phyloP scores from a whole-genome alignment of 2,113 vertebrate species.

The Crotalus tigris region DNA sequence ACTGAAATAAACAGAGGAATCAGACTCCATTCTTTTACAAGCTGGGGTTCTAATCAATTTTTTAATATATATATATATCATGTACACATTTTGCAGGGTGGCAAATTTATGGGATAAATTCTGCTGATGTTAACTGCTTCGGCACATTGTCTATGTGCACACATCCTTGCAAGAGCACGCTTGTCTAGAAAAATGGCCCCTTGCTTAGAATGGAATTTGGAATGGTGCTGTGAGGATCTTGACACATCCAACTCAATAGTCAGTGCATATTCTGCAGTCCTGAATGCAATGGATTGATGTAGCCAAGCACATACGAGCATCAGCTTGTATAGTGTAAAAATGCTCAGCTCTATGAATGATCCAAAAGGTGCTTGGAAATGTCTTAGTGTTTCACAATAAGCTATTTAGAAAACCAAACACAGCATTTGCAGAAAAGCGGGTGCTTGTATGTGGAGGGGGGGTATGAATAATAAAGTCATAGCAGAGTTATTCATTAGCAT shows the following conservation, averaged over 20 bases:
- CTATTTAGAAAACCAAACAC: conserved; percentile 46
- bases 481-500: conserved; percentile 49
- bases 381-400: conserved; percentile 38
- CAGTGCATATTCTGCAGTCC: not conserved
- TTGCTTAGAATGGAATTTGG: conserved; percentile 9
- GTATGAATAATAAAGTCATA: conserved; percentile 50
- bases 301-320: conserved; percentile 47
- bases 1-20: not conserved
- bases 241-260: not conserved
- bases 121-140: not conserved
- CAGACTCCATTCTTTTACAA: not conserved
- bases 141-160: not conserved
- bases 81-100: not conserved
- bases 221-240: not conserved
- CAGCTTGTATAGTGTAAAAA: conserved; percentile 38
- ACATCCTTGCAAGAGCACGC: not conserved
- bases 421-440: conserved; percentile 33
- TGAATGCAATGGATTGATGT: conserved; percentile 9
- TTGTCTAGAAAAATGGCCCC: conserved; percentile 21
- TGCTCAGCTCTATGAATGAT: conserved; percentile 37
- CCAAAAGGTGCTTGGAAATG: conserved; percentile 46
- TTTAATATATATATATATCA: fast-evolving
- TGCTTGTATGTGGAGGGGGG: not conserved
- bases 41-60: not conserved
- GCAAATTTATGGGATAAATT: not conserved